phyloP scores from a whole-genome alignment of 2,797 vertebrate species.

The Enteromius radiatus region DNA sequence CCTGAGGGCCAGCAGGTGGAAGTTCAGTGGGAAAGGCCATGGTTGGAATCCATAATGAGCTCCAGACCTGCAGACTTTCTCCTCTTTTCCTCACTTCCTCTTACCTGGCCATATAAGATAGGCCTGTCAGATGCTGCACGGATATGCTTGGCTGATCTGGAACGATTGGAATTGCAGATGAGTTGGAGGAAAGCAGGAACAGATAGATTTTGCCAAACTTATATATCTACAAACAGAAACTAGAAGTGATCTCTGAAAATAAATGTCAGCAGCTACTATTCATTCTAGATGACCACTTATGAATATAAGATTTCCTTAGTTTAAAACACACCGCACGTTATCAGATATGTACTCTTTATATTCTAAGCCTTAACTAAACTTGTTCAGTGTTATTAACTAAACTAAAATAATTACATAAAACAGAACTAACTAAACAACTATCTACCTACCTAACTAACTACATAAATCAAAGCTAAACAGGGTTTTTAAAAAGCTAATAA shows the following conservation, averaged over 20 bases:
- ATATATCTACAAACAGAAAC: constrained; percentile 8
- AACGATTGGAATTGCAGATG: constrained; percentile 79
- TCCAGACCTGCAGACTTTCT: constrained; percentile 65
- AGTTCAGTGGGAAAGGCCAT: constrained; percentile 60
- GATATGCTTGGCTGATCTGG: constrained; percentile 72
- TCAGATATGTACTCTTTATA: background rate
- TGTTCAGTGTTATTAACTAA: background rate
- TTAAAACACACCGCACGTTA: background rate
- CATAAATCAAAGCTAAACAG: background rate
- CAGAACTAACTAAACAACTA: background rate
- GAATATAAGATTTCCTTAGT: background rate
- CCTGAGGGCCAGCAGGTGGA: constrained; percentile 57
- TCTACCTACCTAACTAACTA: background rate
- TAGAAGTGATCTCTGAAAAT: background rate
- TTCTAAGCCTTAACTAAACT: background rate
- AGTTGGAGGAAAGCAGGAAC: constrained; percentile 40
- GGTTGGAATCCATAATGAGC: constrained; percentile 80
- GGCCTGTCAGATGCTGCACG: constrained; percentile 75
- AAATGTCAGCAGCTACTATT: background rate
- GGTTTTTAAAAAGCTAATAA: background rate
- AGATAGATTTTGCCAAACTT: no score
- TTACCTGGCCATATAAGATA: constrained; percentile 70
- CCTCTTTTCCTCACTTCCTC: constrained; percentile 43
- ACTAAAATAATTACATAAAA: background rate
- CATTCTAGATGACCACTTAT: background rate